These are phyloP conservation scores for Drosophila rufa DNA, from an alignment of 1,140 invertebrate genomes.

Conservation along the genomic window DNA sequence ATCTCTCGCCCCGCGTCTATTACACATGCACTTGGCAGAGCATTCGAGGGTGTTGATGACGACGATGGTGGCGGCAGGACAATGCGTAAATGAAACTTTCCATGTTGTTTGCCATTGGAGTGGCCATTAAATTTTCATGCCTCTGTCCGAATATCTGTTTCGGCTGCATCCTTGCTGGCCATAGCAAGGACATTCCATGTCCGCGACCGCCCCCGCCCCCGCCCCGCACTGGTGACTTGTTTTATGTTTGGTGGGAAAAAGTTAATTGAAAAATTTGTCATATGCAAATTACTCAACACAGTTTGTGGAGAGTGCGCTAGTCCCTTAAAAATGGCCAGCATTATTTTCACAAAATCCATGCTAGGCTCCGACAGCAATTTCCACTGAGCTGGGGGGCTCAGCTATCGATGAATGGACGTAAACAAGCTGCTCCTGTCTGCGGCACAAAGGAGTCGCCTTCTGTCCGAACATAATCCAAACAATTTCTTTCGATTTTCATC, in stretches of 20 bases:
- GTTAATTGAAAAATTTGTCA: constrained; percentile 79
- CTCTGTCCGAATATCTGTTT: constrained; percentile 43
- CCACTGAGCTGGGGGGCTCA: constrained; percentile 33
- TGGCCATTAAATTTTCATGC: constrained; percentile 59
- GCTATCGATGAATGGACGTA: constrained; percentile 37
- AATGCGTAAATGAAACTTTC: constrained; percentile 47
- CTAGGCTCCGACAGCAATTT: constrained; percentile 22
- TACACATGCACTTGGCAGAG: constrained; percentile 35
- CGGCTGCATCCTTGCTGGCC: constrained; percentile 12
- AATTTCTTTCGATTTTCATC: constrained; percentile 60
- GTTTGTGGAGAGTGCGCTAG: not conserved
- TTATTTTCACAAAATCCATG: constrained; percentile 30
- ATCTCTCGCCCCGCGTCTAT: not conserved
- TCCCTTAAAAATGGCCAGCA: constrained; percentile 14
- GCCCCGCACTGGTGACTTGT: constrained; percentile 38
- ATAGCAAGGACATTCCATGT: constrained; percentile 12
- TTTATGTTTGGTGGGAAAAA: constrained; percentile 51
- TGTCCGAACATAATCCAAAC: constrained; percentile 59
- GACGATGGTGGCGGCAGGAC: constrained; percentile 21
- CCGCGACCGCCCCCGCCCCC: not conserved
- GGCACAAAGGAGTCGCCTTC: constrained; percentile 18
- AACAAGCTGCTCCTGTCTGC: constrained; percentile 33
- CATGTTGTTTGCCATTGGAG: constrained; percentile 52
- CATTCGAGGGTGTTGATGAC: constrained; percentile 33
- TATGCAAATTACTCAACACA: constrained; percentile 65